These are phyloP conservation scores for Pemphredon lugubris DNA, from an alignment of 2,888 invertebrate genomes.

Conservation along the genomic window DNA sequence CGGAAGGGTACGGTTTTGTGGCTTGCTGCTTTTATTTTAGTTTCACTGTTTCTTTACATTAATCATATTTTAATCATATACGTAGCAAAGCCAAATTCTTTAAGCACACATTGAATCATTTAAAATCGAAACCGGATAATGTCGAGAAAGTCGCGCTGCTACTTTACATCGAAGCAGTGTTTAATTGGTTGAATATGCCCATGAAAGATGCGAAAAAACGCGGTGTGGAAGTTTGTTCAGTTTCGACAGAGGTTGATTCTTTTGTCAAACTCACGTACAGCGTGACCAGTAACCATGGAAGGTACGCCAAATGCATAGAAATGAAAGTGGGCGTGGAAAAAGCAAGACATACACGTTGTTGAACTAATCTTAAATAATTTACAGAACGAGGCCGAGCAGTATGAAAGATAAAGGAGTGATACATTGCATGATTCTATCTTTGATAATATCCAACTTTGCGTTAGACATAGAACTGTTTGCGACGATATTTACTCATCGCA, in stretches of 20 bases:
- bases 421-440: slow-evolving; percentile 73
- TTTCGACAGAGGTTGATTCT: slow-evolving; percentile 65
- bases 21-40: slow-evolving; percentile 1
- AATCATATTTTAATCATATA: not conserved
- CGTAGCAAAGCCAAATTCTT: slow-evolving; percentile 70
- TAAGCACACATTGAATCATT: slow-evolving; percentile 42
- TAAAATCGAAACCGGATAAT: slow-evolving; percentile 55
- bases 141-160: slow-evolving; percentile 69
- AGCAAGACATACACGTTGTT: not conserved
- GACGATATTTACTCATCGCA: slow-evolving; percentile 60
- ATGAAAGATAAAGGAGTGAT: slow-evolving; percentile 75
- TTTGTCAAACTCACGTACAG: slow-evolving; percentile 72
- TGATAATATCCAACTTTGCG: slow-evolving; percentile 69
- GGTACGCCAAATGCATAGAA: slow-evolving; percentile 62
- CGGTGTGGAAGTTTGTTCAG: slow-evolving; percentile 58
- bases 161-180: slow-evolving; percentile 71
- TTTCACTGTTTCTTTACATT: not conserved
- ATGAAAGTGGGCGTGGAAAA: not conserved
- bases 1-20: slow-evolving; percentile 61
- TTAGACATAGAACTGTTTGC: slow-evolving; percentile 73
- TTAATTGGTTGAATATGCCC: slow-evolving; percentile 70
- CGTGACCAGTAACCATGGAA: slow-evolving; percentile 65
- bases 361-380: slow-evolving; percentile 41
- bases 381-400: slow-evolving; percentile 71
- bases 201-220: slow-evolving; percentile 68